Evolutionary conservation across 2,888 invertebrate species (phyloP).

Genomic region (Orchesellides sinensis): DNA sequence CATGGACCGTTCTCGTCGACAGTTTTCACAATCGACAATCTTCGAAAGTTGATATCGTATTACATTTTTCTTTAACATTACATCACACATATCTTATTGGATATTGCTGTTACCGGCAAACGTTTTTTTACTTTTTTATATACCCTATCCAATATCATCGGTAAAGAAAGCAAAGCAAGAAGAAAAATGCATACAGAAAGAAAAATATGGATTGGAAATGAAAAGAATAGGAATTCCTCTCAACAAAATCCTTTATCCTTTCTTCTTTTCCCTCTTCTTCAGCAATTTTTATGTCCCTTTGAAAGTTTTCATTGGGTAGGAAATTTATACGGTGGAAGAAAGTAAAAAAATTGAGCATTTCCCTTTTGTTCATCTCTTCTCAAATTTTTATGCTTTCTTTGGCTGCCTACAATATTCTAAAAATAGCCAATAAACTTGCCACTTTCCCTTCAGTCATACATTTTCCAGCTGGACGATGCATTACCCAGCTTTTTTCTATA

Average conservation of each 20-base stretch:
- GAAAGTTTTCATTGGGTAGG: neutral
- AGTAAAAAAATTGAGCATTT: neutral
- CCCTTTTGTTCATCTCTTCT: neutral
- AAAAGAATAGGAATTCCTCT: slow-evolving; percentile 23
- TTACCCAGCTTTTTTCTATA: too few relatives aligned
- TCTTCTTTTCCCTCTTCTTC: neutral
- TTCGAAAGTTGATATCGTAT: slow-evolving; percentile 20
- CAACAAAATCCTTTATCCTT: neutral
- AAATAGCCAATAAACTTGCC: slow-evolving; percentile 5
- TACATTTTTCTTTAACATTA: neutral
- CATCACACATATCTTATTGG: slow-evolving; percentile 1
- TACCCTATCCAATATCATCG: slow-evolving; percentile 30
- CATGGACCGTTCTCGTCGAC: slow-evolving; percentile 12
- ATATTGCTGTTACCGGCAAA: slow-evolving; percentile 4
- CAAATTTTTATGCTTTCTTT: neutral
- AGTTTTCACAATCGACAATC: slow-evolving; percentile 11
- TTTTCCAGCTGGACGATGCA: too few relatives aligned
- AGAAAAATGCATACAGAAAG: too few relatives aligned
- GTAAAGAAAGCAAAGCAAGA: too few relatives aligned
- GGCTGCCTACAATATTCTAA: too few relatives aligned
- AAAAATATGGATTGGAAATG: neutral
- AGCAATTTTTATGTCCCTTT: too few relatives aligned
- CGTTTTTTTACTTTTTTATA: neutral
- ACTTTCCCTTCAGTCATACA: neutral
- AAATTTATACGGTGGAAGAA: neutral